Evolutionary conservation across 2,797 vertebrate genomes (phyloP).

Genomic region (Buphagus erythrorhynchus): DNA sequence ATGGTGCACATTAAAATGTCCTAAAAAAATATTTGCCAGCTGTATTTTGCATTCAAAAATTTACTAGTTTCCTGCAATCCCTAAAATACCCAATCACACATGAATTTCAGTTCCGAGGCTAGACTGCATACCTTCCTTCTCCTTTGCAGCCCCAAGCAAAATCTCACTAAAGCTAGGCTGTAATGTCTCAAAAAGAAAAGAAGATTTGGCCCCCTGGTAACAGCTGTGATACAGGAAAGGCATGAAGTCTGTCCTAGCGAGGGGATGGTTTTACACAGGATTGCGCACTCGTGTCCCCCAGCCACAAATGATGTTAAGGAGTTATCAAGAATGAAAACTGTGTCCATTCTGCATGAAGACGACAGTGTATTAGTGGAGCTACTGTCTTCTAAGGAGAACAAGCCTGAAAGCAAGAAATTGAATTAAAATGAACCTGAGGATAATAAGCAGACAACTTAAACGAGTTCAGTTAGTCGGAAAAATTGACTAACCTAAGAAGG

Average conservation of each 20-base stretch:
- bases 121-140: not conserved
- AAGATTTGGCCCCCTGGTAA: not conserved
- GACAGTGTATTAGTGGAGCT: fast-evolving
- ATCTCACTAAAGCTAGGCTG: not conserved
- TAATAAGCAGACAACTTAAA: not conserved
- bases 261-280: fast-evolving
- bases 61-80: constrained; percentile 5
- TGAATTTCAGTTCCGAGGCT: not conserved
- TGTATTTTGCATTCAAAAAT: not conserved
- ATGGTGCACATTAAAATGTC: not conserved
- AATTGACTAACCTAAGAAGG: not conserved
- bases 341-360: fast-evolving
- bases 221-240: not conserved
- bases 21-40: not conserved
- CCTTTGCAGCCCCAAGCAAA: not conserved
- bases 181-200: not conserved
- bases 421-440: not conserved
- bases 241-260: not conserved
- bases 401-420: not conserved
- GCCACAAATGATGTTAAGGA: not conserved
- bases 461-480: not conserved
- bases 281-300: not conserved
- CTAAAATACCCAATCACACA: not conserved
- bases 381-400: not conserved
- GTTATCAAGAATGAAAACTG: not conserved